Conservation (phyloP, 2,113 vertebrate species). For the Lepus americanus region DNA sequence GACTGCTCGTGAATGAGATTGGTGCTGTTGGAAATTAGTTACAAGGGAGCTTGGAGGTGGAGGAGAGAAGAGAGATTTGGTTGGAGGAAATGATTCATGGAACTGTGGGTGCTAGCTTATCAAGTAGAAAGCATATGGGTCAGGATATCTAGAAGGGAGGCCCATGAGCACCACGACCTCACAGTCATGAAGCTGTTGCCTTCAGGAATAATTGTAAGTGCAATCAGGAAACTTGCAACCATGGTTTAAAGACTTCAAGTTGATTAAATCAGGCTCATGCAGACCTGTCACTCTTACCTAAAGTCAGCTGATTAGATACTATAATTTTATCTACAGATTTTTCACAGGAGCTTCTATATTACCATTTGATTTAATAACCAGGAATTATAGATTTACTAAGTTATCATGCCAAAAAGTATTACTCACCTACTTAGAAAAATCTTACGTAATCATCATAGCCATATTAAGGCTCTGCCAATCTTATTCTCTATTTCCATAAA, state of each 20-base stretch:
- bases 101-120: not conserved
- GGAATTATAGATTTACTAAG: not conserved
- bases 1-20: too few species aligned
- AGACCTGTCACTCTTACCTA: not conserved
- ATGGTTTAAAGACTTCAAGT: not conserved
- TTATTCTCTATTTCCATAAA: not conserved
- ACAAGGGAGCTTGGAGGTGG: not conserved
- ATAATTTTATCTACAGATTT: not conserved
- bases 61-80: not conserved
- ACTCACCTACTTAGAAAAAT: not conserved
- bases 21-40: not conserved
- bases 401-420: not conserved
- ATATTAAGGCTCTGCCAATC: not conserved
- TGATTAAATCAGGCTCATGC: not conserved
- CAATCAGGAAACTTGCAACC: not conserved
- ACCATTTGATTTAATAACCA: not conserved
- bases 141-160: not conserved
- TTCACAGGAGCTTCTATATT: not conserved
- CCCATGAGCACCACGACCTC: fast-evolving
- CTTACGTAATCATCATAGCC: not conserved
- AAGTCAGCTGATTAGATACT: not conserved
- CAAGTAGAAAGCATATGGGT: not conserved
- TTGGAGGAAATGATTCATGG: not conserved
- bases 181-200: not conserved
- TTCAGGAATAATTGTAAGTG: not conserved